These are phyloP conservation scores for Clarias laeviceps DNA, from an alignment of 2,797 vertebrate species.

Conservation along the genomic window DNA sequence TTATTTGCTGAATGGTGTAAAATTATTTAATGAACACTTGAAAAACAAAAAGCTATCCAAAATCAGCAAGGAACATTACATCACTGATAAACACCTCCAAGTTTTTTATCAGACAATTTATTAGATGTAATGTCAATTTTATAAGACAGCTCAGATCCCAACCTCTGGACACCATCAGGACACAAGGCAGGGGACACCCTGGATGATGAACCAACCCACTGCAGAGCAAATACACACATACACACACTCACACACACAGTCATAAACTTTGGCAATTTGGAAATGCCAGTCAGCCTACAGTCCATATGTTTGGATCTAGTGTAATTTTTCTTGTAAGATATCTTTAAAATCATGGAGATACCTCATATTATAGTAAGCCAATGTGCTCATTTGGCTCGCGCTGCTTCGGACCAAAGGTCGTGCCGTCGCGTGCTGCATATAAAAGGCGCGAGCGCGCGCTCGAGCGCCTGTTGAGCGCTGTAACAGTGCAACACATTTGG, in stretches of 20 bases:
- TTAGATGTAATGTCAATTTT: background rate
- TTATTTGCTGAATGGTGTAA: too few species aligned
- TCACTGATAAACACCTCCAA: background rate
- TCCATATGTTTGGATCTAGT: too few species aligned
- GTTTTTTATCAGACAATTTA: background rate
- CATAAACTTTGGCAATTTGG: too few species aligned
- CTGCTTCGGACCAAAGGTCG: constrained; percentile 22
- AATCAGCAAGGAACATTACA: background rate
- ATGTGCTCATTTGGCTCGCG: background rate
- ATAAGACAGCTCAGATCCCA: background rate
- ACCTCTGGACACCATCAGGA: too few species aligned
- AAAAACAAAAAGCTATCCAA: background rate
- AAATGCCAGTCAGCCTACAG: too few species aligned
- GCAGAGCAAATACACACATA: too few species aligned
- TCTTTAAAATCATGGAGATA: too few species aligned
- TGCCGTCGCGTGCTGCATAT: background rate
- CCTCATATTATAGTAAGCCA: too few species aligned
- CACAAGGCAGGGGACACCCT: too few species aligned
- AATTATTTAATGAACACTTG: background rate
- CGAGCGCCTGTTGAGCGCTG: background rate
- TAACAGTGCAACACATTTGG: background rate
- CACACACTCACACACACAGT: too few species aligned
- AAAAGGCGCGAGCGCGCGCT: background rate
- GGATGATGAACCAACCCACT: too few species aligned
- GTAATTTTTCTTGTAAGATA: too few species aligned